phyloP scores from a whole-genome alignment of 1,140 invertebrate genomes.

The Hyles euphorbiae region DNA sequence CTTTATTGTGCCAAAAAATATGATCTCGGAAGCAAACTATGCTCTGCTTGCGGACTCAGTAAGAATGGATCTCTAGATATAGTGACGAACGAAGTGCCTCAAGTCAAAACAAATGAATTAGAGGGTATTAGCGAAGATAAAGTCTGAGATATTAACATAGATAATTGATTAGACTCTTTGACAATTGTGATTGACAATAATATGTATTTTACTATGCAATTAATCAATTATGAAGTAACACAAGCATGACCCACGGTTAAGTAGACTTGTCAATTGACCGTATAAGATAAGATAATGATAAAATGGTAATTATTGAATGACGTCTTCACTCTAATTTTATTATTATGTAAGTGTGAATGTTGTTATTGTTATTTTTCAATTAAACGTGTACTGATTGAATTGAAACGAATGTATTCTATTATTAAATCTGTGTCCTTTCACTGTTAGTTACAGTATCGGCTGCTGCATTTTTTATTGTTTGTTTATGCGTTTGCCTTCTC shows the following conservation, averaged over 20 bases:
- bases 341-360: neutral
- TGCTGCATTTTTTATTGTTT: too few species aligned
- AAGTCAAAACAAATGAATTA: constrained; percentile 43
- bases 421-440: too few species aligned
- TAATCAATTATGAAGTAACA: neutral
- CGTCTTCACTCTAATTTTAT: too few species aligned
- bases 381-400: constrained; percentile 2
- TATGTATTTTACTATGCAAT: neutral
- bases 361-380: constrained; percentile 3
- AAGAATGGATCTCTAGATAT: constrained; percentile 70
- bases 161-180: neutral
- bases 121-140: constrained; percentile 55
- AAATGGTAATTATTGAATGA: too few species aligned
- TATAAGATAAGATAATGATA: too few species aligned
- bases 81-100: constrained; percentile 50
- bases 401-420: too few species aligned
- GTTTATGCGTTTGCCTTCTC: too few species aligned
- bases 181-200: constrained; percentile 2
- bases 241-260: too few species aligned
- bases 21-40: constrained; percentile 36
- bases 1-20: constrained; percentile 59
- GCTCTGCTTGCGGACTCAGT: constrained; percentile 53
- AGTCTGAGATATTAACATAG: constrained; percentile 30
- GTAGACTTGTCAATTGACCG: too few species aligned
- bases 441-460: too few species aligned